Conservation (phyloP, 2,888 invertebrate species). For the Pemphredon lugubris region DNA sequence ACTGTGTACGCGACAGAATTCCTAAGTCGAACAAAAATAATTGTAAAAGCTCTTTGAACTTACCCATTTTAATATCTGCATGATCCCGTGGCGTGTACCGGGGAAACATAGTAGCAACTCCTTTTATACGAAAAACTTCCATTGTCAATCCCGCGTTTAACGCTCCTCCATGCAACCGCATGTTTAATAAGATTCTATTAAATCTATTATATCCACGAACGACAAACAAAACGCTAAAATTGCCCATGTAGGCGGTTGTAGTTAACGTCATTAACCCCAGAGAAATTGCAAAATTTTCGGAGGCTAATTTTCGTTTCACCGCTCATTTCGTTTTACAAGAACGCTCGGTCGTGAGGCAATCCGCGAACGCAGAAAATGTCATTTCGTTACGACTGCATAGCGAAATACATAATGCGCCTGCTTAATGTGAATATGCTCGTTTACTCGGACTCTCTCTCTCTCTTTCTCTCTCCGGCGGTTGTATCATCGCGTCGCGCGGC, state of each 20-base stretch:
- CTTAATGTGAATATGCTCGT: slow-evolving; percentile 3
- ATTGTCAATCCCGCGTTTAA: slow-evolving; percentile 19
- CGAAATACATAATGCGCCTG: slow-evolving; percentile 20
- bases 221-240: slow-evolving; percentile 19
- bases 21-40: background rate
- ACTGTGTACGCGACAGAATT: slow-evolving; percentile 32
- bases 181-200: slow-evolving; percentile 58
- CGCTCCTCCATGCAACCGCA: slow-evolving; percentile 59
- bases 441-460: too few species aligned
- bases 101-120: slow-evolving; percentile 38
- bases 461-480: slow-evolving; percentile 6
- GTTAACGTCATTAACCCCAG: slow-evolving; percentile 11
- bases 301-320: slow-evolving; percentile 24
- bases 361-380: background rate
- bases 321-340: slow-evolving; percentile 13
- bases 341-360: slow-evolving; percentile 17
- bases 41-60: slow-evolving; percentile 23
- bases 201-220: slow-evolving; percentile 42
- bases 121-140: slow-evolving; percentile 65
- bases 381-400: slow-evolving; percentile 14
- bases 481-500: background rate
- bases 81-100: slow-evolving; percentile 66
- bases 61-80: slow-evolving; percentile 74
- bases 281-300: slow-evolving; percentile 29
- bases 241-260: slow-evolving; percentile 25